Conservation (phyloP, 2,888 invertebrate species). For the Eristalinus aeneus region DNA sequence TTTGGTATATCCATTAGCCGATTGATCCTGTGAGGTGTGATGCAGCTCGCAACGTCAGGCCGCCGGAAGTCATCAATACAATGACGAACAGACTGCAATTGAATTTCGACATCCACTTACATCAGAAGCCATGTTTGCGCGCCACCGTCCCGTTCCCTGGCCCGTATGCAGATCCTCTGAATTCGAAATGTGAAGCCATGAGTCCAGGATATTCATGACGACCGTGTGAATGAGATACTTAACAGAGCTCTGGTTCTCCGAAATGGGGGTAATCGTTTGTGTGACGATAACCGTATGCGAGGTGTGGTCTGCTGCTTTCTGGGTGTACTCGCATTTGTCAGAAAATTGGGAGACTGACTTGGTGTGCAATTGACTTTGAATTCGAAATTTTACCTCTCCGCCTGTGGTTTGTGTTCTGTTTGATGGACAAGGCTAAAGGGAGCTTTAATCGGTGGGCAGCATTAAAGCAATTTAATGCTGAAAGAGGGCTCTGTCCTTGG, state of each 20-base stretch:
- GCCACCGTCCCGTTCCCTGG: not conserved
- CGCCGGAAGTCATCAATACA: constrained; percentile 64
- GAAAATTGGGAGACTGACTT: too few relatives aligned
- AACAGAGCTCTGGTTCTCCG: not conserved
- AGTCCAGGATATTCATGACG: constrained; percentile 22
- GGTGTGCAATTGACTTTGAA: too few relatives aligned
- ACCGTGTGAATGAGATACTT: constrained; percentile 53
- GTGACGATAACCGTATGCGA: not conserved
- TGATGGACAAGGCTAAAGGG: too few relatives aligned
- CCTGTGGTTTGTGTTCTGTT: too few relatives aligned
- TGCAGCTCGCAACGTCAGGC: constrained; percentile 27
- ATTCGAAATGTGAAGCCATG: constrained; percentile 39
- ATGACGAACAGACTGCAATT: constrained; percentile 58
- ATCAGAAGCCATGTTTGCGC: not conserved
- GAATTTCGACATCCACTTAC: constrained; percentile 52
- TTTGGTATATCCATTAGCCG: constrained; percentile 37
- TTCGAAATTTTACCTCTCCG: too few relatives aligned
- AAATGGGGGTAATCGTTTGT: not conserved
- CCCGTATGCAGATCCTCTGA: constrained; percentile 7
- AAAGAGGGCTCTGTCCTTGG: too few relatives aligned
- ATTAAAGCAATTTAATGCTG: too few relatives aligned
- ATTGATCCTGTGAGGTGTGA: constrained; percentile 56
- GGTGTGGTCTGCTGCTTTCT: not conserved
- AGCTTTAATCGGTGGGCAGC: too few relatives aligned
- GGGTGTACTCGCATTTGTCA: too few relatives aligned